Percentiles rank a stretch among this genome's conserved stretches.
Conservation (phyloP, 2,888 invertebrate species). For the Spisula subtruncata region DNA sequence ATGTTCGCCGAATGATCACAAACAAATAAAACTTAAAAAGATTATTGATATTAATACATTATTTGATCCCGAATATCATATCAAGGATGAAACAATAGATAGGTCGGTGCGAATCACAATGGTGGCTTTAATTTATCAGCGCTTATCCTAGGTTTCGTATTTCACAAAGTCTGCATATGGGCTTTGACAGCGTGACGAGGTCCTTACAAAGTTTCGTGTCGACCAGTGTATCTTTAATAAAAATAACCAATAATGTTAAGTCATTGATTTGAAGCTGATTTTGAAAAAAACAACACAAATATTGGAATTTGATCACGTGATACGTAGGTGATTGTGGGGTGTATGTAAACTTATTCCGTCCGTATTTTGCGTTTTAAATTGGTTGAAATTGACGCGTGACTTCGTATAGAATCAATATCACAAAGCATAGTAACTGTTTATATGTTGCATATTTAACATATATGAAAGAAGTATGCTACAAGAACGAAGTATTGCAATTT, state of each 20-base stretch:
- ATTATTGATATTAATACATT: conserved; percentile 33
- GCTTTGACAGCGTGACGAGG: conserved; percentile 38
- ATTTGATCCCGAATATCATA: conserved; percentile 34
- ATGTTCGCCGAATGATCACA: conserved; percentile 22
- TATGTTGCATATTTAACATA: no score
- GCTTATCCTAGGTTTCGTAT: conserved; percentile 35
- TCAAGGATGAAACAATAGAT: conserved; percentile 37
- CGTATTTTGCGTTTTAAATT: no score
- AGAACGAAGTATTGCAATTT: no score
- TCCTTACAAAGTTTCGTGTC: conserved; percentile 9
- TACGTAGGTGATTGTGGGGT: neutral
- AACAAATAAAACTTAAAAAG: conserved; percentile 30
- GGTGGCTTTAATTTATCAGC: conserved; percentile 34
- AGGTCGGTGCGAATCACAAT: conserved; percentile 29
- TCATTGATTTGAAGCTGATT: neutral
- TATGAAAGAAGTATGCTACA: no score
- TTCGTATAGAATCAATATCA: no score
- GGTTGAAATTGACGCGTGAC: no score
- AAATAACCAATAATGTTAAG: neutral
- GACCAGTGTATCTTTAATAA: neutral
- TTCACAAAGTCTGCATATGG: conserved; percentile 46
- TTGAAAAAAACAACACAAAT: neutral
- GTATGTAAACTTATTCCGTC: neutral
- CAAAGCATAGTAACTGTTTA: no score
- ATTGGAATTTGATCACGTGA: neutral